These are phyloP conservation scores for Halcyon chelicuti DNA, from an alignment of 2,797 vertebrate species.

Conservation along the genomic window DNA sequence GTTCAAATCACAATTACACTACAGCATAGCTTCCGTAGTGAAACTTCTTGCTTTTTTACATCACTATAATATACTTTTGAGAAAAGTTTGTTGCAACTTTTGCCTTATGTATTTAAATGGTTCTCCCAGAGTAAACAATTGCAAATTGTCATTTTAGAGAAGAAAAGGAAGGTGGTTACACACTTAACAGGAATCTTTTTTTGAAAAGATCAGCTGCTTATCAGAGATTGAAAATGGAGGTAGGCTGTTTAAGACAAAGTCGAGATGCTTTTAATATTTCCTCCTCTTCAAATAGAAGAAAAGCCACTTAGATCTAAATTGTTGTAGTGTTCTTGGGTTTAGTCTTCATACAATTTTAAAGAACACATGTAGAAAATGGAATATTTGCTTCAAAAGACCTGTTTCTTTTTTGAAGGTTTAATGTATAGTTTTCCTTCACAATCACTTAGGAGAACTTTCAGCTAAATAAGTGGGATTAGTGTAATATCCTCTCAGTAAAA, in stretches of 20 bases:
- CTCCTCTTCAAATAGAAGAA: background rate
- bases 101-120: background rate
- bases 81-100: background rate
- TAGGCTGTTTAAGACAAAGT: background rate
- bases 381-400: background rate
- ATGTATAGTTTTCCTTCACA: background rate
- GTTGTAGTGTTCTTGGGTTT: background rate
- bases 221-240: background rate
- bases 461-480: background rate
- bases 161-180: background rate
- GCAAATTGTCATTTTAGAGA: background rate
- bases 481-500: background rate
- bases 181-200: background rate
- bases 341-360: background rate
- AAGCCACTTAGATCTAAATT: background rate
- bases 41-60: background rate
- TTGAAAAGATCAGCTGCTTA: background rate
- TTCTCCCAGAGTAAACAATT: background rate
- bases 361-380: background rate
- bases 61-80: background rate
- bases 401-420: background rate
- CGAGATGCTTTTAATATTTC: background rate
- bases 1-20: background rate
- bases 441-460: background rate
- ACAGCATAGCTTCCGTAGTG: background rate